Evolutionary conservation across 2,888 invertebrate genomes (phyloP).

Genomic region (Invenusta paracnida): DNA sequence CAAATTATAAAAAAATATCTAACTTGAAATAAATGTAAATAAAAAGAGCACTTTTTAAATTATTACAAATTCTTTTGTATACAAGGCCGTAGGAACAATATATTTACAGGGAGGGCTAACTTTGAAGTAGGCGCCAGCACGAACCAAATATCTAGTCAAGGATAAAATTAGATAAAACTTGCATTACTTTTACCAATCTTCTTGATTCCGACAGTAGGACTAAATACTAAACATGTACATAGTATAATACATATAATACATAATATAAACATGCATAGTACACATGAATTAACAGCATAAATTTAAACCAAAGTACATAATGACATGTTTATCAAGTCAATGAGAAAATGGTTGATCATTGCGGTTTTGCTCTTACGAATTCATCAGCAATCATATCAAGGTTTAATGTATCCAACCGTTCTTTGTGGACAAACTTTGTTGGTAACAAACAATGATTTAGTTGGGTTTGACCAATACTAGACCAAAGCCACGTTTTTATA

Average conservation of each 20-base stretch:
- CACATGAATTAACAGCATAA: background rate
- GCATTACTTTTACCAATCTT: background rate
- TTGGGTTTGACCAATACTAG: background rate
- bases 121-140: background rate
- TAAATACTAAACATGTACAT: background rate
- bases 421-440: background rate
- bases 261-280: no score
- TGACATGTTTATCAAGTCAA: background rate
- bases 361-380: background rate
- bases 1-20: no score
- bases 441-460: background rate
- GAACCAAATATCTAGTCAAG: background rate
- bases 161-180: background rate
- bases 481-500: background rate
- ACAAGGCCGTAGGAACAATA: background rate
- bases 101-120: background rate
- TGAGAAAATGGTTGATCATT: background rate
- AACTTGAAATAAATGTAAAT: no score
- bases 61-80: no score
- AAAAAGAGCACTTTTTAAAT: no score
- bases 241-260: no score
- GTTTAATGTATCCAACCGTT: background rate
- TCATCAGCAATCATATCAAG: background rate
- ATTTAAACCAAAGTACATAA: background rate
- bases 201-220: background rate